A percentile compares a stretch with the other conserved stretches of the same genome.
These are phyloP conservation scores for Lamellibrachia satsuma DNA, from an alignment of 2,888 invertebrate genomes.

Conservation along the genomic window DNA sequence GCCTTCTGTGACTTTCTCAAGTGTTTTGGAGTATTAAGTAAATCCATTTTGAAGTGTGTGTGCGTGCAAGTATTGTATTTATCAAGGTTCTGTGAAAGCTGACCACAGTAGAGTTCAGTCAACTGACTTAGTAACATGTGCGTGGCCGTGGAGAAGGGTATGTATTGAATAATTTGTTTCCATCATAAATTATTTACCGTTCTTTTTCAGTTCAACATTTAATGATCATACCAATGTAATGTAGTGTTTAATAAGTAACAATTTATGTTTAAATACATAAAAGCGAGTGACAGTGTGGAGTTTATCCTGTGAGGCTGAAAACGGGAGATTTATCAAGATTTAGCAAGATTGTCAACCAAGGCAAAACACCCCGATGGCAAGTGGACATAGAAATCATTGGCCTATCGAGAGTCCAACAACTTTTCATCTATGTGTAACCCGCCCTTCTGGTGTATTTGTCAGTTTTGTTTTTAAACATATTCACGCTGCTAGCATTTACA, in stretches of 20 bases:
- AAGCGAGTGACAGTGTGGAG: neutral
- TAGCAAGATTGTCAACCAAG: too few relatives aligned
- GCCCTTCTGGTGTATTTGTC: too few relatives aligned
- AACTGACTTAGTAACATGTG: neutral
- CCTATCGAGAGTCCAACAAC: too few relatives aligned
- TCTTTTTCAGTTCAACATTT: too few relatives aligned
- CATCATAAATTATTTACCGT: too few relatives aligned
- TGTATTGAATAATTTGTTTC: neutral
- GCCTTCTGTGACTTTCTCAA: neutral
- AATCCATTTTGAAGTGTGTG: neutral
- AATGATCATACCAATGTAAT: neutral
- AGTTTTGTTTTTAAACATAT: too few relatives aligned
- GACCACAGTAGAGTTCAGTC: neutral
- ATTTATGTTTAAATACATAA: neutral
- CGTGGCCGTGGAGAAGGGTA: neutral
- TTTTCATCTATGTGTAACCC: too few relatives aligned
- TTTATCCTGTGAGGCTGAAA: neutral
- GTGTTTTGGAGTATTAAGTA: slow-evolving; percentile 7
- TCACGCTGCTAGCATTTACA: too few relatives aligned
- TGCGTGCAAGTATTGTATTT: neutral
- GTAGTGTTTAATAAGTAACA: neutral
- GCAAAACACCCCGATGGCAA: too few relatives aligned
- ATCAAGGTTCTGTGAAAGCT: neutral
- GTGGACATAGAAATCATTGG: too few relatives aligned
- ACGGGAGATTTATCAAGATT: neutral